Base-by-base conservation (phyloP, 2,888 invertebrate species). In the Mythimna impura region DNA sequence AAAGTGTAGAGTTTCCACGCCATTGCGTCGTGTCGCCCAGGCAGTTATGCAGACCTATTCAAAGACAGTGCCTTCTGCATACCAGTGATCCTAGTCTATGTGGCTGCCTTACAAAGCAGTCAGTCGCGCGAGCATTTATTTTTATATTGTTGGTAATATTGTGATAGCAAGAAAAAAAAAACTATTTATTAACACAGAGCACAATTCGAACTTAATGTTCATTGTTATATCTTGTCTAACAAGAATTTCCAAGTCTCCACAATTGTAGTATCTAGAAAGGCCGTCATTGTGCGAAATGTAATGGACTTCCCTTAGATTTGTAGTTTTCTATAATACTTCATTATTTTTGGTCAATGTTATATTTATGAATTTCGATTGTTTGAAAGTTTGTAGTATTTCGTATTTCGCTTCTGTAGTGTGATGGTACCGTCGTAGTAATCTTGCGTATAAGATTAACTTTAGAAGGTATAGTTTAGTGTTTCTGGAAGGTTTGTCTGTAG, bases 51-150 rank as follows among this genome's bases (percentile, higher is more conserved):
- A 83, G 83, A 81, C 77, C 64, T 75, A 76, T 81, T 80, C 66
- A 73, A 87, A 86, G 76, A 90, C 89, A 92, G 95, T 95, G 96
- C 96, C 95, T 96, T 96, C 91, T 90, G 92, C 92, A 84, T 91
- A 93, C 94, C 95, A 95, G 95, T 95, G 93, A 91, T 91, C 93
- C 96, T 96, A 96, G 96, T 96, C 96, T 92, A 89, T 90, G 73
- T 82, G 92, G 90, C 93, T 92, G 93, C 89, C 82, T 86, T 78
- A 79, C 60, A 52, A 78, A 83, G 89, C 90, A 93, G 94, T 91
- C 94, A 94, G 95, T 95, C 95, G 91, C 90, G 92, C 89, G 88
- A 95, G 96, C 96, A 96, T 96, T 96, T 96, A 96, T 96, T 95
- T 96, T 95, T 94, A 93, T 94, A 94, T 93, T 93, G 93, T 95